phyloP scores from a whole-genome alignment of 2,113 vertebrate genomes.

The Turnix velox region DNA sequence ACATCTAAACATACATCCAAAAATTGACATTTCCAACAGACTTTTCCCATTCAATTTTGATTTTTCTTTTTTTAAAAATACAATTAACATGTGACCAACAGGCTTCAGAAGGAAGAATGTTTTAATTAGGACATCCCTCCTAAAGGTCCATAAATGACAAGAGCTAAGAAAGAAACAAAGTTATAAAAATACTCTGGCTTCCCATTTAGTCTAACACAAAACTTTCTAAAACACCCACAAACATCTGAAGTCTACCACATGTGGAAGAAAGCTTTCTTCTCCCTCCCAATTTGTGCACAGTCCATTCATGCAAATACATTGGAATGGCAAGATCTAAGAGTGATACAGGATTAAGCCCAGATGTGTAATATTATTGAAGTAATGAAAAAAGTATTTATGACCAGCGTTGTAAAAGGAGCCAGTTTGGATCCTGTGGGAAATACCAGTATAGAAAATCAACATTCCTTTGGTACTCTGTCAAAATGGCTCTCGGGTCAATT shows the following conservation, averaged over 20 bases:
- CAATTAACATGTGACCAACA: neutral
- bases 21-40: neutral
- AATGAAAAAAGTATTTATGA: neutral
- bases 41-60: neutral
- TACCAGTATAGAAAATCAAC: neutral
- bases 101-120: neutral
- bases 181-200: neutral
- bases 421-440: neutral
- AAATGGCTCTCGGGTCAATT: neutral
- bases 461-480: neutral
- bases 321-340: neutral
- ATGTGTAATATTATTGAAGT: neutral
- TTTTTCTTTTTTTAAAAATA: neutral
- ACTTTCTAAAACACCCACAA: neutral
- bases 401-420: neutral
- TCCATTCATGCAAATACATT: neutral
- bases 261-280: neutral
- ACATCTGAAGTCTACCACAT: neutral
- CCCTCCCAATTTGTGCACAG: neutral
- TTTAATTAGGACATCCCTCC: neutral
- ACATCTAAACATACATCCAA: neutral
- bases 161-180: neutral
- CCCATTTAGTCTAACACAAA: neutral
- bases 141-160: constrained; percentile 25
- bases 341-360: neutral